Percentiles rank a stretch among this genome's conserved stretches.
These are phyloP conservation scores for Sinocyclocheilus grahami DNA, from an alignment of 2,113 vertebrate species.

Conservation along the genomic window DNA sequence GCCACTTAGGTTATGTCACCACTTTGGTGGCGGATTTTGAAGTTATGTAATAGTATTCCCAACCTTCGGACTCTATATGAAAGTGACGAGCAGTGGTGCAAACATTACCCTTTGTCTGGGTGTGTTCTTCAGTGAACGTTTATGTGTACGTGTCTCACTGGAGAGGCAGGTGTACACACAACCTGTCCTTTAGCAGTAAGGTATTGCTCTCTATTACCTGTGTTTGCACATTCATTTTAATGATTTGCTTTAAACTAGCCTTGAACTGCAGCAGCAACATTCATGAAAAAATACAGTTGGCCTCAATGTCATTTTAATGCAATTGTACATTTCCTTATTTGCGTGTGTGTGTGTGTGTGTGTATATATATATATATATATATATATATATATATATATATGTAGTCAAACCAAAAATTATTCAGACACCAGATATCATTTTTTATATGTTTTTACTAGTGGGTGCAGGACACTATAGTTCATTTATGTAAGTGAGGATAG, in stretches of 20 bases:
- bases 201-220: neutral
- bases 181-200: conserved; percentile 5
- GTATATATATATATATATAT: no score
- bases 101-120: conserved; percentile 29
- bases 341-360: no score
- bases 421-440: no score
- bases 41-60: conserved; percentile 62
- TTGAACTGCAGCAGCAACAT: neutral
- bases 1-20: conserved; percentile 64
- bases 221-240: neutral
- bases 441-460: no score
- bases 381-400: no score
- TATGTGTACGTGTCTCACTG: conserved; percentile 6
- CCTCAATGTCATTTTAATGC: neutral
- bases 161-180: conserved; percentile 27
- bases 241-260: neutral
- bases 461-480: no score
- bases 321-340: no score
- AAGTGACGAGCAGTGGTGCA: conserved; percentile 57
- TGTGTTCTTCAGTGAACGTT: conserved; percentile 30
- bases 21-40: conserved; percentile 44
- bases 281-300: neutral
- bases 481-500: no score
- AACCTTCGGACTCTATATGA: conserved; percentile 58
- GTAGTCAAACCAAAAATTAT: no score